Evolutionary conservation across 2,888 invertebrate species (phyloP).

Genomic region (Dryadula phaetusa): DNA sequence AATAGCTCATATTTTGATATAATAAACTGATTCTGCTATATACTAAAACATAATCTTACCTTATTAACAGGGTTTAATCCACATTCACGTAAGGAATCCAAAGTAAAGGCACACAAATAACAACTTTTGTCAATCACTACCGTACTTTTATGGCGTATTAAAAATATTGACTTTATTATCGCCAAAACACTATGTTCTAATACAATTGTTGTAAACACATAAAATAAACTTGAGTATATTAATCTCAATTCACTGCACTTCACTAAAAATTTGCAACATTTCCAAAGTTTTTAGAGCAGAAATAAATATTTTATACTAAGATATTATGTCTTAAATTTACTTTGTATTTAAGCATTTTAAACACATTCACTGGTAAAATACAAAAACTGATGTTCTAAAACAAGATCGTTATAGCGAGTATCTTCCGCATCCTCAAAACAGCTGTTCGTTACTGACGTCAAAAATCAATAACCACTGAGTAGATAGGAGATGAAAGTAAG

Average conservation of each 20-base stretch:
- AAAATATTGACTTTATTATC: slow-evolving; percentile 3
- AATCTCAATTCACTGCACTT: slow-evolving; percentile 30
- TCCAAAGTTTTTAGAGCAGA: not conserved
- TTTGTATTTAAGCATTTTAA: slow-evolving; percentile 19
- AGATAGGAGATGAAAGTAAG: slow-evolving; percentile 37
- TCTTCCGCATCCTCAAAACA: slow-evolving; percentile 71
- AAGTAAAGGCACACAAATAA: slow-evolving; percentile 49
- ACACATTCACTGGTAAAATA: not conserved
- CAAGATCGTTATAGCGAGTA: slow-evolving; percentile 31
- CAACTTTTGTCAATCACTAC: slow-evolving; percentile 36
- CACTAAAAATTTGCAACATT: slow-evolving; percentile 27
- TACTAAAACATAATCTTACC: slow-evolving; percentile 54
- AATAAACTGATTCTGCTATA: not conserved
- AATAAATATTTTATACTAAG: not conserved
- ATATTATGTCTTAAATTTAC: not conserved
- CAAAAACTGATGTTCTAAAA: not conserved
- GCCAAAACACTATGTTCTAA: slow-evolving; percentile 12
- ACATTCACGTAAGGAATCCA: slow-evolving; percentile 70
- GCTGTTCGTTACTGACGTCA: slow-evolving; percentile 71
- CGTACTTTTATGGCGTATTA: slow-evolving; percentile 15
- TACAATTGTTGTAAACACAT: slow-evolving; percentile 5
- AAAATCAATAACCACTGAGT: slow-evolving; percentile 73
- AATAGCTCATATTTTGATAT: not conserved
- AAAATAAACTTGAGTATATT: slow-evolving; percentile 2
- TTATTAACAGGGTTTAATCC: slow-evolving; percentile 65